Percentiles rank a stretch among this genome's conserved stretches.
Evolutionary conservation across 1,140 invertebrate species (phyloP).

Genomic region (Conus betulinus): DNA sequence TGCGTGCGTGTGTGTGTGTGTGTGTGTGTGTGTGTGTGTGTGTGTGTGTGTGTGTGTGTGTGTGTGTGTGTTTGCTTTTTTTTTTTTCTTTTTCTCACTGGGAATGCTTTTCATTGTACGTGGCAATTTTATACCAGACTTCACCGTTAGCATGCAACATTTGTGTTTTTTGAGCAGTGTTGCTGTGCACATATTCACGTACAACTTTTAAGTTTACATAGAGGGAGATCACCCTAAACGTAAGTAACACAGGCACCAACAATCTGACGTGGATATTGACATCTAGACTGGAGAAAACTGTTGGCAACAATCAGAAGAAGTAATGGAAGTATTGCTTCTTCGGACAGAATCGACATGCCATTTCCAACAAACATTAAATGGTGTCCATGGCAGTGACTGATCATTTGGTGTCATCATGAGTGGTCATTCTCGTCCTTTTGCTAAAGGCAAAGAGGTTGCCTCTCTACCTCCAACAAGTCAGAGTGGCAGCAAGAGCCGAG

Average conservation of each 20-base stretch:
- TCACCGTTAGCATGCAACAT: not conserved
- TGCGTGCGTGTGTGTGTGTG: not conserved
- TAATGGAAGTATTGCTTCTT: not conserved
- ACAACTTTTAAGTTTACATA: not conserved
- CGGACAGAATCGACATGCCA: not conserved
- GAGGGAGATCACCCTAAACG: not conserved
- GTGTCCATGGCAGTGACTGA: not conserved
- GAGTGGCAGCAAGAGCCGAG: slow-evolving; percentile 35
- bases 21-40: not conserved
- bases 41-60: slow-evolving; percentile 7
- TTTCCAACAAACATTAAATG: not conserved
- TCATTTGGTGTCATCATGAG: not conserved
- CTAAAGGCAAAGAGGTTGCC: slow-evolving; percentile 18
- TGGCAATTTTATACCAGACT: not conserved
- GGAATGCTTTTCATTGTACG: not conserved
- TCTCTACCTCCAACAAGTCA: not conserved
- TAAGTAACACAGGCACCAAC: not conserved
- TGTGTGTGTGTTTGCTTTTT: not conserved
- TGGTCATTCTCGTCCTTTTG: slow-evolving; percentile 6
- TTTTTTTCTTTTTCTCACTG: too few species aligned
- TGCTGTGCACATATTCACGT: not conserved
- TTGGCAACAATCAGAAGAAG: not conserved
- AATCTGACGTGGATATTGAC: not conserved
- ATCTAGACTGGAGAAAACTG: not conserved
- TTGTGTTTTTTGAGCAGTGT: not conserved